Base-by-base conservation (phyloP, 30 jellyfish, hydroid and myxozoan species). In the Pseudorhiza aurosa region DNA sequence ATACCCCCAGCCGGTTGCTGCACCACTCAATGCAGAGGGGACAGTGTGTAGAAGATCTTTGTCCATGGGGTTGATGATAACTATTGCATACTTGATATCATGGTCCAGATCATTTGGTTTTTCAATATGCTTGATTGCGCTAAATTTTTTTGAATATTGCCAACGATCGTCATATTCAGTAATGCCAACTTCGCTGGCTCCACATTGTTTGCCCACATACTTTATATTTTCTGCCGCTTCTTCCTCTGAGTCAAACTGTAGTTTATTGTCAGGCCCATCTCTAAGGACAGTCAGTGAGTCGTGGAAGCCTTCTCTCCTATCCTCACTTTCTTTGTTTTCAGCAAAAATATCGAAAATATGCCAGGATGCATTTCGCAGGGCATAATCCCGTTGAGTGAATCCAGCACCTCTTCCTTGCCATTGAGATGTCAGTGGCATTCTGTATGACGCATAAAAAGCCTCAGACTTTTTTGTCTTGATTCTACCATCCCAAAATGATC, bases 351-450 rank as follows among this genome's bases (percentile, higher is more conserved):
- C 89, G 31, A 68, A 40, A n/a, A 77, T 77, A 31, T 77, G 89
- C 89, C 89, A 77, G 7, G 89, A 77, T 0, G 89, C 89, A 77
- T 77, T 77, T 29, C 89, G 50, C 32, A 77, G 36, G 4, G 89
- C 89, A 50, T 44, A 77, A 47, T 77, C 89, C 33, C 89, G 62
- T 55, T 77, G 89, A 0, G 89, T 58, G 68, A 77, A 77, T 4
- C 89, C 89, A 11, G 73, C 55, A 7, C 89, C 89, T 31, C 89
- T 60, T 30, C 89, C 89, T 77, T 60, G 12, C 89, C 89, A 77
- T 44, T 77, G 81, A 42, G 89, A 22, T 8, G 39, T 43, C 58
- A 77, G 40, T 12, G 89, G 89, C 10, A 11, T 28, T 30, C 89
- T 51, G 62, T 77, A 77, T 5, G 89, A 77, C n/a, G 75, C 43